Percentiles rank a stretch among this genome's conserved stretches.
Evolutionary conservation across 2,888 invertebrate species (phyloP).

Genomic region (Euproctis similis): DNA sequence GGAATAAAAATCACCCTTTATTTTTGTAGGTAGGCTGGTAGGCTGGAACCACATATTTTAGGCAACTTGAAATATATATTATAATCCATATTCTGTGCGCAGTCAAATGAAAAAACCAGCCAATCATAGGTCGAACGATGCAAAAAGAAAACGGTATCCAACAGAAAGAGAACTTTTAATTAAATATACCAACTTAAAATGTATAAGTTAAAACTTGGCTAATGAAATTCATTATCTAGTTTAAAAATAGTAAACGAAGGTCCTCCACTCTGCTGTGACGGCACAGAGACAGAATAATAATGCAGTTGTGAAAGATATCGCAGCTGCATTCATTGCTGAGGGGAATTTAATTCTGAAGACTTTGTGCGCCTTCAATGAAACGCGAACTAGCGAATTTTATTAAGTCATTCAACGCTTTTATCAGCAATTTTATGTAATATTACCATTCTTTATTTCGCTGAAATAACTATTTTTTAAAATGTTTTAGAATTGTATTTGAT

Average conservation of each 20-base stretch:
- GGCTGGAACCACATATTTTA: too few species aligned
- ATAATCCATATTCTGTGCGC: too few species aligned
- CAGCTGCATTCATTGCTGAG: constrained; percentile 37
- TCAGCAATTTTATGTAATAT: too few species aligned
- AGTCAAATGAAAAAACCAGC: too few species aligned
- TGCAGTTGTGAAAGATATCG: constrained; percentile 30
- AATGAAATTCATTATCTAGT: constrained; percentile 10
- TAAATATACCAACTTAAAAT: not conserved
- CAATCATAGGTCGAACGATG: too few species aligned
- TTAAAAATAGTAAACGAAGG: constrained; percentile 11
- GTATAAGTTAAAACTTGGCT: not conserved
- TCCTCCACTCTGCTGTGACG: constrained; percentile 4
- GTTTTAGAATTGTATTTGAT: too few species aligned
- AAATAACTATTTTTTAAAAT: too few species aligned
- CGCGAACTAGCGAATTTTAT: constrained; percentile 14
- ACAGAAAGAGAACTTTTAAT: not conserved
- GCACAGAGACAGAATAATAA: constrained; percentile 12
- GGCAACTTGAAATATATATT: too few species aligned
- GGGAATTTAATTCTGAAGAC: constrained; percentile 44
- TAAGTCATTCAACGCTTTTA: too few species aligned
- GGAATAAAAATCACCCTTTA: too few species aligned
- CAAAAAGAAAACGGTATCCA: not conserved
- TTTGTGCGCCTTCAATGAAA: constrained; percentile 21
- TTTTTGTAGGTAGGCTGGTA: too few species aligned
- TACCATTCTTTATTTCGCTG: too few species aligned